Base-by-base conservation (phyloP, 1,140 invertebrate species). In the Trichonephila clavata region DNA sequence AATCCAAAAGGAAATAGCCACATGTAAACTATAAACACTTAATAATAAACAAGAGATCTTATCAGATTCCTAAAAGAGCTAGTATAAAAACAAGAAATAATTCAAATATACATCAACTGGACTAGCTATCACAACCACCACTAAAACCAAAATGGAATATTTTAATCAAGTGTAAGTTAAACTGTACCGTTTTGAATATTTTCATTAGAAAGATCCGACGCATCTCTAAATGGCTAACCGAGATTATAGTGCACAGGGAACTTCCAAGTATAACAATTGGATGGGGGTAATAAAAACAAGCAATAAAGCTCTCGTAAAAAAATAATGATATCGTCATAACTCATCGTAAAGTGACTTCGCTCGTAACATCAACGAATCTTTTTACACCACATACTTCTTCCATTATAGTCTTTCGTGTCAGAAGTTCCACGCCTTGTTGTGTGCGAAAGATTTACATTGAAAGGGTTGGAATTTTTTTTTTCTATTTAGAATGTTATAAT, bases 261-360 rank as follows among this genome's bases (percentile, higher is more conserved):
- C 86, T 93, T 92, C 18, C 50, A 87, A 63, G 92, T 93, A 93
- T 83, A 93, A 93, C 84, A 93, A 93, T 93, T 93, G 92, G 92
- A 80, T 88, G 86, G 86, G 24, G 92, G 92, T 63, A 87, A 88
- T 93, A 93, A 93, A 93, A 93, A 87, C 92, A 93, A 87, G 92
- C 92, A 93, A 93, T 93, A 93, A 93, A 93, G 92, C 50, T 93
- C 92, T 93, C 92, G 92, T 93, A 93, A 93, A 93, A 92, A 93
- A 93, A 93, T 93, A 93, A 93, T 93, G 83, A 93, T 93, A 93
- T 88, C 84, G 57, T 68, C 84, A 71, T 93, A 93, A 93, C 84
- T 93, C 92, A 93, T 93, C 92, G 84, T 93, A 93, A 92, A 93
- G 84, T 93, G 86, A 80, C 92, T 80, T 57, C 63, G 65, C 84